phyloP scores from a whole-genome alignment of 2,113 vertebrate species.

The Cranoglanis bouderius region DNA sequence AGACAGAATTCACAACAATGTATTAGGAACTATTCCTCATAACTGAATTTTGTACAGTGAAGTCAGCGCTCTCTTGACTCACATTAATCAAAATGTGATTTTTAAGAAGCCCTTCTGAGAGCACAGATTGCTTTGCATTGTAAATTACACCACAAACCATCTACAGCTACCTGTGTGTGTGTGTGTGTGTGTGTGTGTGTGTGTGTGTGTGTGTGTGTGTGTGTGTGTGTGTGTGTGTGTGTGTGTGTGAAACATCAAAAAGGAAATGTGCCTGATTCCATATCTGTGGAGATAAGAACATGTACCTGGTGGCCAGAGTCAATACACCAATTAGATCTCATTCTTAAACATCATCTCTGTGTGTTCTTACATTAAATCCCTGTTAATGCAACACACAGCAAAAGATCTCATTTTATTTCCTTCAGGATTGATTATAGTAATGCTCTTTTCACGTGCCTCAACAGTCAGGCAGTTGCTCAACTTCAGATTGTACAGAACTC shows the following conservation, averaged over 20 bases:
- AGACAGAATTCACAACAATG: background rate
- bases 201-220: background rate
- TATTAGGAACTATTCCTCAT: background rate
- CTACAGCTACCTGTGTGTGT: background rate
- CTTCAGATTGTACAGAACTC: constrained; percentile 2
- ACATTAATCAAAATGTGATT: constrained; percentile 39
- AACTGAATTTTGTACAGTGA: constrained; percentile 4
- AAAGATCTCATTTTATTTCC: background rate
- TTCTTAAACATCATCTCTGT: background rate
- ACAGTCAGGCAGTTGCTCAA: background rate
- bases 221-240: too few species aligned
- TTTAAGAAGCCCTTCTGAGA: constrained; percentile 29
- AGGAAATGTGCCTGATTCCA: background rate
- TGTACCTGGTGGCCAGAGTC: constrained; percentile 2
- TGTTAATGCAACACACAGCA: background rate
- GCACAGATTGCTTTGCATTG: constrained; percentile 31
- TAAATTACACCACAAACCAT: constrained; percentile 17
- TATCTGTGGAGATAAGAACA: constrained; percentile 6
- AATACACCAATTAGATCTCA: constrained; percentile 5
- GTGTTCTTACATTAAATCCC: background rate
- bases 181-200: constrained; percentile 16
- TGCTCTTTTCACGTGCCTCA: background rate
- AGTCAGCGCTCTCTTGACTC: constrained; percentile 5
- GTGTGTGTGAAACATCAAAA: background rate
- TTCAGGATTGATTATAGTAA: background rate